These are phyloP conservation scores for Aeoliscus strigatus DNA, from an alignment of 2,797 vertebrate species.

Conservation along the genomic window DNA sequence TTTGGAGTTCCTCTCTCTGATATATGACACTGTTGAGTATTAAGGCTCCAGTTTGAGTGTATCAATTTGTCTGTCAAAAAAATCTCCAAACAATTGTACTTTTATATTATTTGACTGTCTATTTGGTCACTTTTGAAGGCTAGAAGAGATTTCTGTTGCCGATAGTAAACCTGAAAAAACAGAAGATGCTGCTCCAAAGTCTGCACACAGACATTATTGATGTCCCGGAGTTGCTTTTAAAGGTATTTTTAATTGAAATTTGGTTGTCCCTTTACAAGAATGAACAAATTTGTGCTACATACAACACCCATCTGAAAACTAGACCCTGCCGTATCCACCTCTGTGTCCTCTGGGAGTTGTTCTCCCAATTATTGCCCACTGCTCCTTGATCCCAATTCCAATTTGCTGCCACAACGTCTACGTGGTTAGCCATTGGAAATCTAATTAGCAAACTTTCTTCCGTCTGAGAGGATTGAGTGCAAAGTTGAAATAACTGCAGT, in stretches of 20 bases:
- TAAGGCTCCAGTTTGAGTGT: too few species aligned
- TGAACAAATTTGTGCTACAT: conserved; percentile 10
- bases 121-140: too few species aligned
- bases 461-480: conserved; percentile 34
- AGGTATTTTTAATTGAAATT: conserved; percentile 13
- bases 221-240: conserved; percentile 3
- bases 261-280: conserved; percentile 17
- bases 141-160: too few species aligned
- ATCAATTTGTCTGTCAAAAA: too few species aligned
- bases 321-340: conserved; percentile 9
- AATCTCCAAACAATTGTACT: too few species aligned
- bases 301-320: conserved; percentile 14
- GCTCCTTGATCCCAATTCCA: conserved; percentile 67
- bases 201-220: background rate
- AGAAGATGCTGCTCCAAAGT: background rate
- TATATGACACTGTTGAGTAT: too few species aligned
- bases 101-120: too few species aligned
- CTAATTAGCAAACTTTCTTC: conserved; percentile 52
- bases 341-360: conserved; percentile 32
- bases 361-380: conserved; percentile 60
- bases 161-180: too few species aligned
- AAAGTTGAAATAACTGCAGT: conserved; percentile 37
- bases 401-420: conserved; percentile 50
- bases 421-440: conserved; percentile 53
- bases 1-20: too few species aligned